Conservation (phyloP, 2,888 invertebrate species). For the Drosophila kambysellisi region DNA sequence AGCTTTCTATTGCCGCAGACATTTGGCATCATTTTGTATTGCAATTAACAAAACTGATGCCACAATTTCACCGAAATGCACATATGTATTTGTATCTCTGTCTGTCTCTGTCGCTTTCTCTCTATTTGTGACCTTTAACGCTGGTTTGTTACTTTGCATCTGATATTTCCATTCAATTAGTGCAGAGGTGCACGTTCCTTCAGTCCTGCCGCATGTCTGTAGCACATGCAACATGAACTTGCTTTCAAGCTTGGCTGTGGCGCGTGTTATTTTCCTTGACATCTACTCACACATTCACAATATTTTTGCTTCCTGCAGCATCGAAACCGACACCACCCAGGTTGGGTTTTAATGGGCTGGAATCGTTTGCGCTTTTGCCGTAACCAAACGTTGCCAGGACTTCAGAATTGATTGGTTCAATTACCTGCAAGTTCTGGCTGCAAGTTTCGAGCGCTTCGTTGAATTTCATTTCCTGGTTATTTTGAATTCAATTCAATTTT, state of each 20-base stretch:
- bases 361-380: slow-evolving; percentile 23
- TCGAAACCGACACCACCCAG: not conserved
- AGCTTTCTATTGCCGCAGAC: not conserved
- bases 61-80: slow-evolving; percentile 32
- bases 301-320: not conserved
- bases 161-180: slow-evolving; percentile 55
- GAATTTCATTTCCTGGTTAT: slow-evolving; percentile 19
- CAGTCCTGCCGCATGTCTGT: slow-evolving; percentile 20
- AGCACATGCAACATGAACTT: slow-evolving; percentile 58
- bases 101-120: too few species aligned
- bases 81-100: slow-evolving; percentile 1
- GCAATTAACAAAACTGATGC: slow-evolving; percentile 43
- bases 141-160: not conserved
- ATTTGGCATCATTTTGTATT: slow-evolving; percentile 20
- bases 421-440: slow-evolving; percentile 8
- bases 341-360: slow-evolving; percentile 5
- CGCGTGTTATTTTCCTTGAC: slow-evolving; percentile 37
- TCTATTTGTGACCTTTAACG: slow-evolving; percentile 9
- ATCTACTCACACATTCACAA: slow-evolving; percentile 5
- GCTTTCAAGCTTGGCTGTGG: slow-evolving; percentile 56
- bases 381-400: slow-evolving; percentile 1
- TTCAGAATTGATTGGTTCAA: slow-evolving; percentile 17
- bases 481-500: slow-evolving; percentile 17
- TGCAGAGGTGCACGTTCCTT: slow-evolving; percentile 40
- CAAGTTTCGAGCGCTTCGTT: slow-evolving; percentile 16